Evolutionary conservation across 2,888 invertebrate genomes (phyloP).

Genomic region (Tipula helvola): DNA sequence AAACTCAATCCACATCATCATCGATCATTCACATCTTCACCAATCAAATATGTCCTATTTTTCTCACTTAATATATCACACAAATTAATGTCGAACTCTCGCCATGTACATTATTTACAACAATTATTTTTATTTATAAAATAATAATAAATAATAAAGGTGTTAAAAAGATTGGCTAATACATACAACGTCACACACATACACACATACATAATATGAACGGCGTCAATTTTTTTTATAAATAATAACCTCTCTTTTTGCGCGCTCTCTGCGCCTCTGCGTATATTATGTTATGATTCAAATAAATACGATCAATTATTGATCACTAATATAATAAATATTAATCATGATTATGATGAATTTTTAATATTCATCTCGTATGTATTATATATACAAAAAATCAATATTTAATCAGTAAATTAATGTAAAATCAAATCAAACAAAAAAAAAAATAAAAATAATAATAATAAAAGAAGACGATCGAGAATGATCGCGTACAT

Average conservation of each 20-base stretch:
- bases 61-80: neutral
- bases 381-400: neutral
- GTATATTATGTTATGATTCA: neutral
- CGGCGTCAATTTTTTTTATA: neutral
- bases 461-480: neutral
- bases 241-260: neutral
- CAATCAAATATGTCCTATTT: conserved; percentile 4
- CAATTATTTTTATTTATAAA: neutral
- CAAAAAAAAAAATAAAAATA: neutral
- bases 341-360: neutral
- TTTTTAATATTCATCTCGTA: neutral
- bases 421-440: neutral
- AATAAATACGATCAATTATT: neutral
- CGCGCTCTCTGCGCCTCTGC: neutral
- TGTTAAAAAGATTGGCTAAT: conserved; percentile 5
- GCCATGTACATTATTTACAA: neutral
- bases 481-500: neutral
- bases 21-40: neutral
- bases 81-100: neutral
- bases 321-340: neutral
- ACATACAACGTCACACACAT: neutral
- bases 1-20: neutral
- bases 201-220: neutral
- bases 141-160: conserved; percentile 5
- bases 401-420: conserved; percentile 4